These are phyloP conservation scores for Poecile montanus DNA, from an alignment of 2,797 vertebrate genomes.

Conservation along the genomic window DNA sequence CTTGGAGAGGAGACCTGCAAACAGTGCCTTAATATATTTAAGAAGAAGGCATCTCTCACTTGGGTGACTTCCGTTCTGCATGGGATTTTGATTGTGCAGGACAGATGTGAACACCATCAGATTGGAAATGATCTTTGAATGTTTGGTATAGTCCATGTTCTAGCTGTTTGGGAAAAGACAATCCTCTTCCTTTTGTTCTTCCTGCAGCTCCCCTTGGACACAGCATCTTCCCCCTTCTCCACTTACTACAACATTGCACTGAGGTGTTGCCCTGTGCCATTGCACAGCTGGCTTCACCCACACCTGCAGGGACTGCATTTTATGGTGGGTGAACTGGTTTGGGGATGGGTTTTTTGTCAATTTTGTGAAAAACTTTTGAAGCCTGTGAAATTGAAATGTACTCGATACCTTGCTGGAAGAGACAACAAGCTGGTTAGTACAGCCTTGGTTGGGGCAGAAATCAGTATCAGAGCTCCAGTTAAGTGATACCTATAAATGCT, in stretches of 20 bases:
- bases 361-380: not conserved
- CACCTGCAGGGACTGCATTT: not conserved
- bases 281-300: not conserved
- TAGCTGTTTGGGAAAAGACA: not conserved
- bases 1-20: not conserved
- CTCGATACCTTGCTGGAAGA: not conserved
- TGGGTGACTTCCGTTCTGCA: not conserved
- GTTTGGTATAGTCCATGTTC: not conserved
- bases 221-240: not conserved
- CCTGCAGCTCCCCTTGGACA: not conserved
- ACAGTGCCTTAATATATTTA: not conserved
- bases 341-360: rapidly evolving
- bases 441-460: not conserved
- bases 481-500: not conserved
- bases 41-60: not conserved
- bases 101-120: not conserved
- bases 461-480: not conserved
- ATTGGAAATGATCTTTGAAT: not conserved
- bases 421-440: not conserved
- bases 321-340: not conserved
- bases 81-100: not conserved
- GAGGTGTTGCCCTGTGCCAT: not conserved
- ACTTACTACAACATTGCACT: not conserved
- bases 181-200: not conserved
- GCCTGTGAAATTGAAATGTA: not conserved